Percentiles rank a stretch among this genome's conserved stretches.
Conservation (phyloP, 1,140 invertebrate genomes). For the Drosophila navojoa region DNA sequence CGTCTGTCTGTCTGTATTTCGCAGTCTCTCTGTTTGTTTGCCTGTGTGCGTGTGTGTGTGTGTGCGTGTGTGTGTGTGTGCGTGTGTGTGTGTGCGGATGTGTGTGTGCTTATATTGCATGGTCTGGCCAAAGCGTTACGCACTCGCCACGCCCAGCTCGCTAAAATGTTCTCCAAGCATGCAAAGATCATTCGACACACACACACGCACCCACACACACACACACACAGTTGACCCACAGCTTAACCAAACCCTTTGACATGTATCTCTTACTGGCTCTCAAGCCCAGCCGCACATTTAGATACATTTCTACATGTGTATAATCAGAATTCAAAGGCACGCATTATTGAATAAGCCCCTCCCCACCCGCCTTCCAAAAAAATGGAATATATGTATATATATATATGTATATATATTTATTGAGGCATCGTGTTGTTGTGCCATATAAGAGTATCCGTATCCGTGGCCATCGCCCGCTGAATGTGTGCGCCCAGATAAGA, state of each 20-base stretch:
- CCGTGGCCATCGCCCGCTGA: slow-evolving; percentile 64
- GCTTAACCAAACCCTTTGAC: slow-evolving; percentile 69
- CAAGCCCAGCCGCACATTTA: slow-evolving; percentile 20
- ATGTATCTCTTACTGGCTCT: slow-evolving; percentile 54
- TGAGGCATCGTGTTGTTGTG: slow-evolving; percentile 39
- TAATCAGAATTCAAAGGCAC: slow-evolving; percentile 80
- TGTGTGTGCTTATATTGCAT: too few relatives aligned
- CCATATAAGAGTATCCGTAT: slow-evolving; percentile 60
- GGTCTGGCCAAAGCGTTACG: slow-evolving; percentile 50
- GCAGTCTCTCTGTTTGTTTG: not conserved
- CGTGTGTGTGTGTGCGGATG: not conserved
- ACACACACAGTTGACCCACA: slow-evolving; percentile 29
- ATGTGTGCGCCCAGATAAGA: slow-evolving; percentile 68
- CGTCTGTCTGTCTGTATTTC: slow-evolving; percentile 21
- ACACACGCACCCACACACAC: slow-evolving; percentile 45
- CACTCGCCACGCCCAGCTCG: slow-evolving; percentile 72
- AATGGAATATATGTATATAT: slow-evolving; percentile 11
- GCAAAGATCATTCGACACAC: slow-evolving; percentile 72
- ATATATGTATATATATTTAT: slow-evolving; percentile 1
- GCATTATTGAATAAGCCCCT: slow-evolving; percentile 70
- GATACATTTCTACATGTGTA: slow-evolving; percentile 46
- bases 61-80: not conserved
- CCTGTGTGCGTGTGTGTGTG: slow-evolving; percentile 11
- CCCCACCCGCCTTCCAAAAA: not conserved
- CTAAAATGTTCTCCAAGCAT: slow-evolving; percentile 78